Base-by-base conservation (phyloP, 2,888 invertebrate species). In the Odontothrips loti region DNA sequence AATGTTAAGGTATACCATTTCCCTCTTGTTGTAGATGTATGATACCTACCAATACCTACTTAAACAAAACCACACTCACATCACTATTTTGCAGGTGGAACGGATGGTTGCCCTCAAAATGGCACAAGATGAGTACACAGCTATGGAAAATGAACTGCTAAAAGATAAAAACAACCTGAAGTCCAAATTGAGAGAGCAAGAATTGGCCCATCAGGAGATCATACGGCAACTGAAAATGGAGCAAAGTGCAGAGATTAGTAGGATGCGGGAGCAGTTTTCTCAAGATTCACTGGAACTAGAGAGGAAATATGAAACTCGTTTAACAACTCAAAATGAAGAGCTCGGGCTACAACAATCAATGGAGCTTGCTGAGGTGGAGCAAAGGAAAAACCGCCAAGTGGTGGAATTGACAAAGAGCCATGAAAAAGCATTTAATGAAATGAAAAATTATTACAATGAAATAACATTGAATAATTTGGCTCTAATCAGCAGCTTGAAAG, bases 371-470 rank as follows among this genome's bases (percentile, higher is more conserved):
- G 96, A 97, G 88, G 93, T 96, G 12, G 96, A 97, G 86, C 96
- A 97, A 86, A 90, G 96, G 78, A 98, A 98, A 88, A 96, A 96
- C 87, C 91, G 92, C 80, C 97, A 97, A 86, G 91, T 97, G 8
- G 91, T 92, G 15, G 93, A 93, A 68, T 88, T 98, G 82, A 82
- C 82, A n/a, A 87, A 87, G 84, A 92, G 94, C 85, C 97, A 98
- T 86, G 96, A 96, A 83, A 91, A 91, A 84, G 93, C 95, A 0
- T 96, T 96, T 86, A 90, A 92, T 79, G 96, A 97, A 86, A 93
- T 98, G 88, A 97, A 97, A 87, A 95, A 94, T 87, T 98, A 97
- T 88, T 98, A 97, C 86, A 97, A 97, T 85, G 96, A 97, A 85
- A 97, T 98, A 81, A 96, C 96, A 0, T 89, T 96, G 20, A 97